Base-by-base conservation (phyloP, 92 coral and sea anemone genomes). In the Zoanthus sociatus region DNA sequence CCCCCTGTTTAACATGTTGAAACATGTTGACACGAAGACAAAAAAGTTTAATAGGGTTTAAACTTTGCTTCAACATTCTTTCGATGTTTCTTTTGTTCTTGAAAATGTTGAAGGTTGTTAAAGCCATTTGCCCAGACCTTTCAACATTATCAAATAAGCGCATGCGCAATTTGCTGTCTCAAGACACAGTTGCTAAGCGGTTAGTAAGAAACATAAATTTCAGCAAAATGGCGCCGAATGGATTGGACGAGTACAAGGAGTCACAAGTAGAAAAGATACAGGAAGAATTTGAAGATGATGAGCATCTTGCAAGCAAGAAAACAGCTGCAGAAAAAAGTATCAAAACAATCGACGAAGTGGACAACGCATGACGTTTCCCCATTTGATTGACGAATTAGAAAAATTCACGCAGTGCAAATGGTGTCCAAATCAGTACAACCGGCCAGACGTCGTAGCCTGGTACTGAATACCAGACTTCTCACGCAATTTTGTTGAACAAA, bases 361-460 rank as follows among this genome's bases (percentile, higher is more conserved):
- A 70, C 75, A 70, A 70, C 75, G 47, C 75, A 70, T 70, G 77
- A 42, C 30, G 77, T 72, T 72, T 37, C 77, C 77, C 77, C 77
- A 21, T 37, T 72, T 83, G 45, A 83, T 83, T 45, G 86, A 45
- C 32, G 76, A 82, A 73, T 56, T 82, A 73, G 86, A 82, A 67
- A 82, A 81, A 71, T 26, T 26, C 26, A 26, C 26, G 26, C 26
- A 26, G 26, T 26, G 26, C 26, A 26, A 26, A 26, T 26, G 26
- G 26, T 0, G 0, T 26, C 26, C 26, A 26, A 26, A 26, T 26
- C 0, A 26, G 26, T 26, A 26, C 26, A 26, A 26, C 26, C 26
- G 26, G 26, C 26, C 26, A 0, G 26, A 26, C 26, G 26, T 26
- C 26, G 26, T 26, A 26, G 26, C 0, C 26, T 26, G 26, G 26